Percentiles rank a stretch among this genome's conserved stretches.
phyloP scores from a whole-genome alignment of 1,140 invertebrate species.

The Achroia grisella region DNA sequence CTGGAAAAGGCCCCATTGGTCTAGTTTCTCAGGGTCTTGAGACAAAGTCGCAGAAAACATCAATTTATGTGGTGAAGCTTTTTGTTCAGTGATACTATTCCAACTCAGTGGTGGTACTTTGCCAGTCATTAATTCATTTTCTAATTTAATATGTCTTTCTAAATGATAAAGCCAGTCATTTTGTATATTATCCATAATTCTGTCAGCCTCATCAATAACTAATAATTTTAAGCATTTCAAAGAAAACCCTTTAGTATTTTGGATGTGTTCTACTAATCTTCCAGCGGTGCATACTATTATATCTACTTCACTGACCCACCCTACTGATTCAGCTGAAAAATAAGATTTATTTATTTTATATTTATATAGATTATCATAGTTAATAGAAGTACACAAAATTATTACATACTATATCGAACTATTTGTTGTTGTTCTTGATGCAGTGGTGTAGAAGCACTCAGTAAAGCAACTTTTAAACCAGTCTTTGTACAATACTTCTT shows the following conservation, averaged over 20 bases:
- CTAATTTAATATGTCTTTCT: constrained; percentile 74
- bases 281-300: constrained; percentile 96
- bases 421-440: constrained; percentile 84
- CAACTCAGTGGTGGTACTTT: constrained; percentile 62
- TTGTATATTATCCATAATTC: constrained; percentile 92
- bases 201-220: constrained; percentile 97
- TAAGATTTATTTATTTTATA: constrained; percentile 4
- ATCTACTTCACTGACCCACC: constrained; percentile 80
- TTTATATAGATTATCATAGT: background rate
- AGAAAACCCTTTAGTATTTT: constrained; percentile 89
- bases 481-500: constrained; percentile 82
- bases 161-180: constrained; percentile 90
- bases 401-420: constrained; percentile 79
- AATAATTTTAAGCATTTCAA: constrained; percentile 87
- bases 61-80: constrained; percentile 87
- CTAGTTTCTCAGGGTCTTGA: constrained; percentile 95
- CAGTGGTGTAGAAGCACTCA: constrained; percentile 83
- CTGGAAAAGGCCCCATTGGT: constrained; percentile 89
- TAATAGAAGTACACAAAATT: constrained; percentile 2
- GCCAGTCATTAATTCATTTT: constrained; percentile 50
- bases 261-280: constrained; percentile 93
- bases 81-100: constrained; percentile 59
- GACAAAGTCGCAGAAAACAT: constrained; percentile 97
- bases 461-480: constrained; percentile 81
- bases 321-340: constrained; percentile 61